phyloP scores from a whole-genome alignment of 2,113 vertebrate species.

The Balaeniceps rex region DNA sequence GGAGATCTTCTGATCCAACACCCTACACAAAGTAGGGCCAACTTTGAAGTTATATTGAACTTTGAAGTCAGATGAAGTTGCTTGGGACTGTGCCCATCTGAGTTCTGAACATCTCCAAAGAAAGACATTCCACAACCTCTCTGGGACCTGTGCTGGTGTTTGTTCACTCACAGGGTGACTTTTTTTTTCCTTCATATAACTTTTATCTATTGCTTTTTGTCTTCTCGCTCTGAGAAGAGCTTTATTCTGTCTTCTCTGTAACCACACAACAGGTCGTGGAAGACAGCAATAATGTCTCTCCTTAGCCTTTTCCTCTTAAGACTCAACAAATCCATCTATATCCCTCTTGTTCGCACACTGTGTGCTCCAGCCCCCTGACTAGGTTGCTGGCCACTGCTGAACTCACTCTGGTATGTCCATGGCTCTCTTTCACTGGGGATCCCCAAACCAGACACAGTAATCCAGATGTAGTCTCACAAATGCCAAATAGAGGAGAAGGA shows the following conservation, averaged over 20 bases:
- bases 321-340: background rate
- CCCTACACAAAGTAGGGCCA: background rate
- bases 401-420: background rate
- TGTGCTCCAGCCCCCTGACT: background rate
- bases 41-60: background rate
- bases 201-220: background rate
- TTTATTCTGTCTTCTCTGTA: background rate
- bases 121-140: background rate
- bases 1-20: background rate
- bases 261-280: background rate
- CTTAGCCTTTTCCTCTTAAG: background rate
- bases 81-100: background rate
- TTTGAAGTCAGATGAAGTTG: background rate
- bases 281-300: background rate
- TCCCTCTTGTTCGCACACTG: background rate
- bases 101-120: background rate
- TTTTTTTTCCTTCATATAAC: background rate
- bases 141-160: background rate
- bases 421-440: background rate
- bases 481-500: background rate
- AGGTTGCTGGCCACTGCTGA: background rate
- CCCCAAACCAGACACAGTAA: background rate
- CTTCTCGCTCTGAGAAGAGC: background rate
- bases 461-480: background rate
- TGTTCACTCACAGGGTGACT: background rate